Base-by-base conservation (phyloP, 92 coral and sea anemone species). In the Epizoanthus rinbou region DNA sequence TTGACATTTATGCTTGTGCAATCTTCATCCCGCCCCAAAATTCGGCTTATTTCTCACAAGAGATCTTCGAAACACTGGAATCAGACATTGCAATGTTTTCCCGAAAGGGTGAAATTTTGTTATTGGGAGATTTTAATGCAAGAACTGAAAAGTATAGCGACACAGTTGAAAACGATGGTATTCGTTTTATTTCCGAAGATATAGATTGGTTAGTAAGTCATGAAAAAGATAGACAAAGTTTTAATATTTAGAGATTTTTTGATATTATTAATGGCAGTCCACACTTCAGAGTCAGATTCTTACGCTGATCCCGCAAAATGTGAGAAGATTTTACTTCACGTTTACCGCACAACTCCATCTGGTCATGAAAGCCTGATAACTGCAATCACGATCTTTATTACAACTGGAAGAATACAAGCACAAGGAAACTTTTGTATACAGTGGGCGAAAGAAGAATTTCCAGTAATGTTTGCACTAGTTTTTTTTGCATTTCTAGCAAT, bases 341-440 rank as follows among this genome's bases (percentile, higher is more conserved):
- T 76, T 57, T 76, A 57, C 43, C 54, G 67, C 69, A 76, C 62
- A 9, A 76, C 81, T 52, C 57, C 81, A 37, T 76, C 81, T n/a
- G 81, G 81, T 9, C 81, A 37, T 4, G 58, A 71, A 21, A 43
- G 5, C 41, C 58, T 39, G 24, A 53, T 19, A 0, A 71, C 76
- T 41, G 52, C 74, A 31, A 58, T 58, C 8, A 69, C 74, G 19
- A 33, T 76, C 14, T 19, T 76, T 17, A 53, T 76, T 19, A 37
- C 68, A n/a, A 19, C 64, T n/a, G 81, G 76, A 5, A 15, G 56
- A 57, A 75, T 57, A 47, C 80, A 57, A 75, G 52, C 22, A 3
- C 76, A 71, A 71, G 76, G 57, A 15, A 71, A 71, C 16, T 41
- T 70, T 70, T 70, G 75, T 43, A 6, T 33, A 22, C 41, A 73